A percentile compares a stretch with the other conserved stretches of the same genome.
Conservation (phyloP, 92 coral and sea anemone species). For the Porites lobata region DNA sequence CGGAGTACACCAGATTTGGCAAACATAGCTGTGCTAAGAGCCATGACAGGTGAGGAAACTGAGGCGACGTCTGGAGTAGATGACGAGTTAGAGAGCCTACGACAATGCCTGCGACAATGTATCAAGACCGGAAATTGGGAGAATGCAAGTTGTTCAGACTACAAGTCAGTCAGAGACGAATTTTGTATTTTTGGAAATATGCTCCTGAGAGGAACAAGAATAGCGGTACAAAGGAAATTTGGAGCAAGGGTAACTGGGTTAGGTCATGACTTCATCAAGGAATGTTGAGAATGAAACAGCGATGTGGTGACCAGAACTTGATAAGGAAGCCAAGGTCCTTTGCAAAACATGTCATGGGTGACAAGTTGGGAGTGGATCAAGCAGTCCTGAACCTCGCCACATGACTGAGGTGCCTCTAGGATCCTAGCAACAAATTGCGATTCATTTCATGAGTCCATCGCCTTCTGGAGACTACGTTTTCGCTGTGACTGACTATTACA, state of each 20-base stretch:
- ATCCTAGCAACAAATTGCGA: conserved; percentile 48
- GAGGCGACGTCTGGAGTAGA: conserved; percentile 43
- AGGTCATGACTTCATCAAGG: neutral
- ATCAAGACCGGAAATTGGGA: conserved; percentile 45
- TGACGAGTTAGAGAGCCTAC: conserved; percentile 31
- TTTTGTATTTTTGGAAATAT: neutral
- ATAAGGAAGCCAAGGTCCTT: neutral
- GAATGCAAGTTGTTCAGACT: conserved; percentile 7
- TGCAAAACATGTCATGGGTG: neutral
- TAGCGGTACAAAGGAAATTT: neutral
- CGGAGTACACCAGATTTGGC: conserved; percentile 5
- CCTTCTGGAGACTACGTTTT: conserved; percentile 65
- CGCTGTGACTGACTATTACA: conserved; percentile 66
- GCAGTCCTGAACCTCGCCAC: conserved; percentile 52
- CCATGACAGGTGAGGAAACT: conserved; percentile 35
- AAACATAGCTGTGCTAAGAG: conserved; percentile 28
- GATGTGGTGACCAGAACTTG: no score
- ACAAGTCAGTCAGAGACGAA: conserved; percentile 16
- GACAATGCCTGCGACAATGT: conserved; percentile 51
- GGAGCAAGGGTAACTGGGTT: neutral
- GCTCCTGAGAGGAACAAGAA: conserved; percentile 7
- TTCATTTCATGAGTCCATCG: conserved; percentile 64
- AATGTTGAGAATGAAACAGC: neutral
- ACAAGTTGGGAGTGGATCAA: neutral
- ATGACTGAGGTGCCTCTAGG: conserved; percentile 54